phyloP scores from a whole-genome alignment of 2,113 vertebrate genomes.

The Orientallactaga bullata region DNA sequence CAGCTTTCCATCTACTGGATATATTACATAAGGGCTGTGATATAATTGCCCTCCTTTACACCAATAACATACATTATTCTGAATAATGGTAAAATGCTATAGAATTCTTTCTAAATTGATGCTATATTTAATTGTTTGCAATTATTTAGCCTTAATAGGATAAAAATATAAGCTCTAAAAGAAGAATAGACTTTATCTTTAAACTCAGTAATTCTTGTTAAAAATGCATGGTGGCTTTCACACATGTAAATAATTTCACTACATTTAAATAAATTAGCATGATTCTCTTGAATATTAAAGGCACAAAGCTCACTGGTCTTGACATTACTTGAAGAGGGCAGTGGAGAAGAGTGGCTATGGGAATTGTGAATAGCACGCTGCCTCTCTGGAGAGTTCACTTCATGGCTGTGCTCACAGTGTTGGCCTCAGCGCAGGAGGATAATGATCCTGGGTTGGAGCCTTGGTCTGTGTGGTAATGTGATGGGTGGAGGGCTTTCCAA shows the following conservation, averaged over 20 bases:
- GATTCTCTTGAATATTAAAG: not conserved
- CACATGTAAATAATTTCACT: not conserved
- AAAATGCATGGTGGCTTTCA: not conserved
- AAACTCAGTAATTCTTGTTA: constrained; percentile 39
- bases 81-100: constrained; percentile 35
- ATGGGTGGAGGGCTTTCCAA: not conserved
- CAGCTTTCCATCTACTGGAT: constrained; percentile 29
- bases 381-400: not conserved
- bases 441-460: not conserved
- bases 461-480: not conserved
- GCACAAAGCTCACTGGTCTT: not conserved
- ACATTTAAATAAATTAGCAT: not conserved
- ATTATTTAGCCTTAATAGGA: not conserved
- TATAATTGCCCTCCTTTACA: constrained; percentile 25
- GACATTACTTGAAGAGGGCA: not conserved
- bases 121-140: not conserved
- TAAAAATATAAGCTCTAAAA: constrained; percentile 7
- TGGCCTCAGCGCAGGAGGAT: not conserved
- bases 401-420: rapidly evolving
- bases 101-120: constrained; percentile 10
- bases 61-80: constrained; percentile 31
- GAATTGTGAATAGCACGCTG: too few species aligned
- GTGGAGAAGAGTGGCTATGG: rapidly evolving
- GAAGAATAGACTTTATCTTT: not conserved
- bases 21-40: constrained; percentile 35